Evolutionary conservation across 92 coral and sea anemone species (phyloP).

Genomic region (Actinernus sp.): DNA sequence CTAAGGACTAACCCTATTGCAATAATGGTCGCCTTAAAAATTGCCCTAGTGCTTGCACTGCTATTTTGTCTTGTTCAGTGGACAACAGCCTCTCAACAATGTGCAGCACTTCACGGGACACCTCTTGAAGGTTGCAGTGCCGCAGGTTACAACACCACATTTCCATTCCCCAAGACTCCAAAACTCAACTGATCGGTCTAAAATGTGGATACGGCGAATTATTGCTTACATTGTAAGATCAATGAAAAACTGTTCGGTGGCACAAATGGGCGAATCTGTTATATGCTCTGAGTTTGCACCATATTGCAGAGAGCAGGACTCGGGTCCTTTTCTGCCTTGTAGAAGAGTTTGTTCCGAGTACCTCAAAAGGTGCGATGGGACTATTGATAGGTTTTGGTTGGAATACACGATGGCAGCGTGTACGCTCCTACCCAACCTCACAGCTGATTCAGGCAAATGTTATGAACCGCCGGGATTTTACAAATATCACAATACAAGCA

Average conservation of each 20-base stretch:
- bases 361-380: conserved; percentile 42
- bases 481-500: conserved; percentile 4
- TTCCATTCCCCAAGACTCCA: conserved; percentile 4
- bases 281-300: conserved; percentile 51
- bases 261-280: conserved; percentile 46
- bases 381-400: conserved; percentile 28
- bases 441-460: conserved; percentile 39
- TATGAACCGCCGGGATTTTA: conserved; percentile 61
- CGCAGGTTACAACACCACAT: conserved; percentile 39
- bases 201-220: background rate
- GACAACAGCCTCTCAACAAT: no score
- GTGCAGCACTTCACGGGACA: conserved; percentile 5
- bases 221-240: background rate
- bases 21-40: no score
- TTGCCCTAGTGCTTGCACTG: no score
- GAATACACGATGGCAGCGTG: conserved; percentile 31
- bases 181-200: background rate
- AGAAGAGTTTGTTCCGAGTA: conserved; percentile 68
- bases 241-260: conserved; percentile 12
- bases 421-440: conserved; percentile 37
- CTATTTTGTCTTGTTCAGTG: no score
- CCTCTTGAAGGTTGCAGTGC: conserved; percentile 3
- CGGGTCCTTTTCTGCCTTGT: conserved; percentile 53
- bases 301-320: conserved; percentile 23
- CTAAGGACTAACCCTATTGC: no score